Conservation (phyloP, 2,888 invertebrate genomes). For the Alsophila aescularia region DNA sequence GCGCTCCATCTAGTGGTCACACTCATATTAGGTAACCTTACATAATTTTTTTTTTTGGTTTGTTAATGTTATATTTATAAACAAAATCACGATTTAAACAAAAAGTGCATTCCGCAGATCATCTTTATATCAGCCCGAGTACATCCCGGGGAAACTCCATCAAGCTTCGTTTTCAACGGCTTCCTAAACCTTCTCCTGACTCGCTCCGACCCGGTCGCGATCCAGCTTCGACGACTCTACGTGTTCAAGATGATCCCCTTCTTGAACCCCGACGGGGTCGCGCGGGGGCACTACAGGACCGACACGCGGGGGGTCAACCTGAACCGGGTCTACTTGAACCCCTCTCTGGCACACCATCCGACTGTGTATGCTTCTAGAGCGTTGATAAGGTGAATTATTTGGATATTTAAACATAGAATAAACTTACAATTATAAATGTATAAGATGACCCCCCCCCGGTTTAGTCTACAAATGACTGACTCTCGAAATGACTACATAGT, state of each 20-base stretch:
- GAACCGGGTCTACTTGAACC: conserved; percentile 93
- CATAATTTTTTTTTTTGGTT: no score
- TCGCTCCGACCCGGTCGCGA: conserved; percentile 90
- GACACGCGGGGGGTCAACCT: conserved; percentile 95
- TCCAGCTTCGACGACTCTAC: conserved; percentile 88
- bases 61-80: no score
- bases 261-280: conserved; percentile 96
- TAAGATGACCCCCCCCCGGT: no score
- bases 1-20: no score
- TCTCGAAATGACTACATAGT: no score
- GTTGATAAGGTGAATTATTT: conserved; percentile 87
- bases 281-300: conserved; percentile 93
- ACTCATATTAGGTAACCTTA: no score
- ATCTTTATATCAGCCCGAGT: conserved; percentile 95
- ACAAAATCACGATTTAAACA: no score
- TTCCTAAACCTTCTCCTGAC: conserved; percentile 91
- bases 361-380: conserved; percentile 93
- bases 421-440: no score
- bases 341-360: conserved; percentile 89
- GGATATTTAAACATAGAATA: no score
- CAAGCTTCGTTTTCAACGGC: conserved; percentile 95
- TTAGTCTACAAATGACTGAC: no score
- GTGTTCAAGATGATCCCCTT: conserved; percentile 96
- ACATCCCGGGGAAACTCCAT: conserved; percentile 96
- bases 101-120: conserved; percentile 76